Evolutionary conservation across 2,797 vertebrate genomes (phyloP).

Genomic region (Lates japonicus): DNA sequence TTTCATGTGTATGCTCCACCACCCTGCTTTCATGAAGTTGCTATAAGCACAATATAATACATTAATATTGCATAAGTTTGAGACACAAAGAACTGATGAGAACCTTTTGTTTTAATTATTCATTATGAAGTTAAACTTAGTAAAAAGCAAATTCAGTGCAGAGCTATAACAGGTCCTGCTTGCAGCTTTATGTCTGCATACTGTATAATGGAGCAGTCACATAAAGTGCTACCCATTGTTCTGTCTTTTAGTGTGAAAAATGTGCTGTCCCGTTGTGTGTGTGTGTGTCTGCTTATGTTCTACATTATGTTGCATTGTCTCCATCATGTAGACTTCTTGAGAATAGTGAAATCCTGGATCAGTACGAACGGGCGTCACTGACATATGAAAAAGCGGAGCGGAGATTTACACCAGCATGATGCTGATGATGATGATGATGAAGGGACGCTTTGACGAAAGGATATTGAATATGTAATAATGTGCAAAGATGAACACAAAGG

Average conservation of each 20-base stretch:
- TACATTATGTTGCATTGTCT: constrained; percentile 92
- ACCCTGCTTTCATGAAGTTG: constrained; percentile 52
- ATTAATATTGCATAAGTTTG: background rate
- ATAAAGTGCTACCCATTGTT: constrained; percentile 66
- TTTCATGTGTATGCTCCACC: constrained; percentile 70
- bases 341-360: constrained; percentile 93
- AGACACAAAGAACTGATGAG: background rate
- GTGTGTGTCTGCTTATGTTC: constrained; percentile 81
- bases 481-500: constrained; percentile 86
- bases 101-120: background rate
- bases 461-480: constrained; percentile 77
- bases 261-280: constrained; percentile 75
- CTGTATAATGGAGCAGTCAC: constrained; percentile 54
- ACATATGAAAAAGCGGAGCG: constrained; percentile 89
- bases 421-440: constrained; percentile 81
- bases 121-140: background rate
- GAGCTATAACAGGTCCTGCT: background rate
- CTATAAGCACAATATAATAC: constrained; percentile 20
- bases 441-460: constrained; percentile 84
- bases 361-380: constrained; percentile 91
- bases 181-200: constrained; percentile 49
- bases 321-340: constrained; percentile 96
- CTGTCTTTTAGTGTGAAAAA: constrained; percentile 72
- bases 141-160: background rate
- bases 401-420: constrained; percentile 92